These are phyloP conservation scores for Otolemur garnettii DNA, from an alignment of 2,113 vertebrate genomes.

Conservation along the genomic window DNA sequence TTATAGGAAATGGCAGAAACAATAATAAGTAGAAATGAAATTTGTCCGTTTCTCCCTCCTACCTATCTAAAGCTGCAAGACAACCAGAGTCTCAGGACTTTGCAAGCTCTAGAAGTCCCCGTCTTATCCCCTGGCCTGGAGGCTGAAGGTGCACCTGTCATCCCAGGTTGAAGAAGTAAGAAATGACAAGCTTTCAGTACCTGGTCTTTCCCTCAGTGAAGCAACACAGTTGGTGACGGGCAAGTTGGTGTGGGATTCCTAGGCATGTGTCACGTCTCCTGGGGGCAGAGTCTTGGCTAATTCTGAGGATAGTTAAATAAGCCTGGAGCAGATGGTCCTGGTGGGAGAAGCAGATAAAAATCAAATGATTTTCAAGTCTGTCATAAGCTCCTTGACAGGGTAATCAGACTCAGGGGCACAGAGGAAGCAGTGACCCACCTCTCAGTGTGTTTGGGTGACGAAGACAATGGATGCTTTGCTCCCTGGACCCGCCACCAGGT, in stretches of 20 bases:
- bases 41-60: not conserved
- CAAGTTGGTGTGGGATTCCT: not conserved
- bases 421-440: not conserved
- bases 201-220: not conserved
- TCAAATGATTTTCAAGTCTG: not conserved
- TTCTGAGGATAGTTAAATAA: not conserved
- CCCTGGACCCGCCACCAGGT: not conserved
- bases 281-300: not conserved
- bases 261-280: not conserved
- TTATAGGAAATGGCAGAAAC: not conserved
- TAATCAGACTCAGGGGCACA: not conserved
- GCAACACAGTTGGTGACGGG: not conserved
- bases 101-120: not conserved
- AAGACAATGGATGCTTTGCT: not conserved
- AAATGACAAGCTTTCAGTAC: not conserved
- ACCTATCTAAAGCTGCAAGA: not conserved
- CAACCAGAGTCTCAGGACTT: not conserved
- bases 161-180: not conserved
- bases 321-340: not conserved
- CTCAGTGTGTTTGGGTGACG: not conserved
- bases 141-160: not conserved
- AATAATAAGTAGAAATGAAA: slow-evolving; percentile 13
- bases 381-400: not conserved
- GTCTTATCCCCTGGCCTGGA: not conserved
- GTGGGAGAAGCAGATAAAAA: slow-evolving; percentile 25